Conservation (phyloP, 2,113 vertebrate genomes). For the Cyphomyrus discorhynchus region DNA sequence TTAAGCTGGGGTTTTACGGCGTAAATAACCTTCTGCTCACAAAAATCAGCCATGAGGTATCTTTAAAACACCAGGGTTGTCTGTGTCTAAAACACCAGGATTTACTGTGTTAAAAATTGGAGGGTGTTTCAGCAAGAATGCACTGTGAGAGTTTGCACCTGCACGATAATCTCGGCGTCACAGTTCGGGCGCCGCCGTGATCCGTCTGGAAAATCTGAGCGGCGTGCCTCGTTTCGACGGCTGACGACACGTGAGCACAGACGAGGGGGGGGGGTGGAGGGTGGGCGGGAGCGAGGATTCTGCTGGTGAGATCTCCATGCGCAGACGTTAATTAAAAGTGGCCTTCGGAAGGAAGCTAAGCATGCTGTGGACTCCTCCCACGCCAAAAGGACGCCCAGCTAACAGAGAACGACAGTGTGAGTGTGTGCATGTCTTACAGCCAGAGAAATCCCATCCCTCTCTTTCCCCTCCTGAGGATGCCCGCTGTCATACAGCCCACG, state of each 20-base stretch:
- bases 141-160: not conserved
- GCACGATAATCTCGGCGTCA: not conserved
- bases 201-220: not conserved
- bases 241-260: not conserved
- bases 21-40: not conserved
- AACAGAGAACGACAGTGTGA: not conserved
- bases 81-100: not conserved
- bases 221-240: not conserved
- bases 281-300: not conserved
- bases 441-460: not conserved
- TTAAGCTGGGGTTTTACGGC: not conserved
- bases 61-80: not conserved
- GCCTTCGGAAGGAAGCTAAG: not conserved
- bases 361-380: not conserved
- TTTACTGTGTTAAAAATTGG: not conserved
- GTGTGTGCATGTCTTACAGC: not conserved
- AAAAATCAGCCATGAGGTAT: not conserved
- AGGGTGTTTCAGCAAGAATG: not conserved
- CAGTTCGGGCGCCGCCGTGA: not conserved
- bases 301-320: not conserved
- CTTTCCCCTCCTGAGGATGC: not conserved
- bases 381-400: not conserved
- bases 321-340: constrained; percentile 7
- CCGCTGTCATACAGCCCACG: not conserved
- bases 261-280: not conserved